phyloP scores from a whole-genome alignment of 2,888 invertebrate genomes.

The Parapristionchus giblindavisi region DNA sequence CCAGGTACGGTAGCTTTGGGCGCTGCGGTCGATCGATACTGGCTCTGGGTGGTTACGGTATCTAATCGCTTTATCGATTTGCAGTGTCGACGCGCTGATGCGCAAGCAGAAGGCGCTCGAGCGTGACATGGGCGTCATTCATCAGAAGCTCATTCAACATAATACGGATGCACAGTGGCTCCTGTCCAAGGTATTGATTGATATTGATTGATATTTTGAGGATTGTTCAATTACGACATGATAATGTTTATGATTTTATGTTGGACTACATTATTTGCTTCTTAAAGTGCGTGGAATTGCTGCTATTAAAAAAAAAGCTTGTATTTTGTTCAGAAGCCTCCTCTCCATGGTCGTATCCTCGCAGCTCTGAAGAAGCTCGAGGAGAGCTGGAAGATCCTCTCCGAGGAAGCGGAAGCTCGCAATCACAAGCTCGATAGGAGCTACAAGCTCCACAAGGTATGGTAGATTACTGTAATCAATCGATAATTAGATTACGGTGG shows the following conservation, averaged over 20 bases:
- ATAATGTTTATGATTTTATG: neutral
- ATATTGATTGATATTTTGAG: constrained; percentile 10
- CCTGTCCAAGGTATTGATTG: constrained; percentile 75
- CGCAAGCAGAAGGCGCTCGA: constrained; percentile 86
- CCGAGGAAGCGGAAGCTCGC: constrained; percentile 89
- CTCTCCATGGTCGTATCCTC: constrained; percentile 78
- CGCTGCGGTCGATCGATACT: neutral
- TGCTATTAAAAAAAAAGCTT: no score
- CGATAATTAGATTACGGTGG: no score
- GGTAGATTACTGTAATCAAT: no score
- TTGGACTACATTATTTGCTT: neutral
- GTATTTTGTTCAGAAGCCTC: constrained; percentile 70
- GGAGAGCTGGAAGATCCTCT: constrained; percentile 93
- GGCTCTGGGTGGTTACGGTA: neutral
- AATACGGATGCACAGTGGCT: constrained; percentile 78
- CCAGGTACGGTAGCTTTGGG: constrained; percentile 52
- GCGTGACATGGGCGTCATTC: constrained; percentile 79
- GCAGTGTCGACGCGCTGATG: constrained; percentile 82
- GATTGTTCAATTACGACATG: neutral
- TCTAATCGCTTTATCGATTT: no score
- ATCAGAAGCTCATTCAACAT: constrained; percentile 70
- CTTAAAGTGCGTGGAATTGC: no score
- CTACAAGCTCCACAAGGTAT: constrained; percentile 74
- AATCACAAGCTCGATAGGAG: constrained; percentile 85
- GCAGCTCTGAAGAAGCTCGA: constrained; percentile 81